Evolutionary conservation across 1,140 invertebrate species (phyloP).

Genomic region (Galendromus occidentalis): DNA sequence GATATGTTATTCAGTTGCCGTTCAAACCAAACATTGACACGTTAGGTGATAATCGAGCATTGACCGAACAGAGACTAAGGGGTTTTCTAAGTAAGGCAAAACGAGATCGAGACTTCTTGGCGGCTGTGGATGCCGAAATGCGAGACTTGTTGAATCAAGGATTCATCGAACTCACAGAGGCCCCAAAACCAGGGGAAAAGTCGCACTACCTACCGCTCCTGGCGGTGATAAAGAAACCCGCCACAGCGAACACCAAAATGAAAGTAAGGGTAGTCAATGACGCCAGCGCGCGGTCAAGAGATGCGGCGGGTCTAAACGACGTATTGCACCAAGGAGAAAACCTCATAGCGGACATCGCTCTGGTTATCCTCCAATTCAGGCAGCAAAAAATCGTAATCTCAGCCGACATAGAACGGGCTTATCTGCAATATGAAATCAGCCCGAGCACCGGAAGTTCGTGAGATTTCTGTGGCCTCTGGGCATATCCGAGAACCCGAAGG

Average conservation of each 20-base stretch:
- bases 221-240: background rate
- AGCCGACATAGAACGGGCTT: background rate
- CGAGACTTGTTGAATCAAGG: too few relatives aligned
- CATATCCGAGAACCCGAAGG: background rate
- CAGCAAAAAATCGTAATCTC: background rate
- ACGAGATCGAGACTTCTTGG: too few relatives aligned
- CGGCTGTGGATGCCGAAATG: too few relatives aligned
- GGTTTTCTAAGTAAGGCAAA: too few relatives aligned
- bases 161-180: too few relatives aligned
- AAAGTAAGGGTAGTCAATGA: background rate
- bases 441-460: background rate
- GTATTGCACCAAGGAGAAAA: background rate
- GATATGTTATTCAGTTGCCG: too few relatives aligned
- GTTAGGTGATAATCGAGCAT: too few relatives aligned
- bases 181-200: background rate
- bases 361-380: background rate
- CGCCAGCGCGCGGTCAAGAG: background rate
- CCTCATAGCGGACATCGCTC: background rate
- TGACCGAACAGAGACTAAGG: too few relatives aligned
- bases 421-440: background rate
- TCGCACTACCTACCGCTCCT: background rate
- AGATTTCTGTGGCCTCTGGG: background rate
- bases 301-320: background rate
- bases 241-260: background rate
- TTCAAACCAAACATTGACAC: too few relatives aligned